Conservation (phyloP, 92 coral and sea anemone species). For the Meandrina meandrites region DNA sequence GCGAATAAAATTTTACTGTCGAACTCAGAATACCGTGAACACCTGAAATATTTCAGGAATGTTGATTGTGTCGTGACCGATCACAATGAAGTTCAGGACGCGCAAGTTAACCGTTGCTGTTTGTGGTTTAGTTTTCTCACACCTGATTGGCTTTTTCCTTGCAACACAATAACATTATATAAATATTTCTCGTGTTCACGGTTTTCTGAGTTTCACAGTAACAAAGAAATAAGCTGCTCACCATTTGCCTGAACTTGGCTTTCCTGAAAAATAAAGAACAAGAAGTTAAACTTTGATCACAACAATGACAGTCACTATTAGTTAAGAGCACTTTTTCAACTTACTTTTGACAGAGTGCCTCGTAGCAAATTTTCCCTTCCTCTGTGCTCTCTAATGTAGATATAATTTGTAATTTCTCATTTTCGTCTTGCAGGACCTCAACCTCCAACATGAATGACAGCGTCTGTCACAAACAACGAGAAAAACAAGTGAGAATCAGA, state of each 20-base stretch:
- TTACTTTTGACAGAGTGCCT: slow-evolving; percentile 93
- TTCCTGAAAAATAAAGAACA: slow-evolving; percentile 47
- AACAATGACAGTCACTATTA: neutral
- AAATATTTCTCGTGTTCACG: too few species aligned
- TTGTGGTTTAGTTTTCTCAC: too few species aligned
- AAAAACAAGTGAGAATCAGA: neutral
- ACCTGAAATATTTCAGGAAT: too few species aligned
- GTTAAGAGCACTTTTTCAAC: slow-evolving; percentile 26
- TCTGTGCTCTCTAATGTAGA: slow-evolving; percentile 95
- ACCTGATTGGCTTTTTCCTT: too few species aligned
- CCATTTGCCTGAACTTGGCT: slow-evolving; percentile 96
- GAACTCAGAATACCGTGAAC: too few species aligned
- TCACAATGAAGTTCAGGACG: too few species aligned
- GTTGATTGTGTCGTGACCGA: too few species aligned
- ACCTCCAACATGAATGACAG: slow-evolving; percentile 94
- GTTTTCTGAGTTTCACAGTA: too few species aligned
- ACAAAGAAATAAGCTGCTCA: slow-evolving; percentile 28
- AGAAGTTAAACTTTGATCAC: neutral
- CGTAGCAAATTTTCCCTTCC: slow-evolving; percentile 88
- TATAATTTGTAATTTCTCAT: slow-evolving; percentile 92
- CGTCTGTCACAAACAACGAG: slow-evolving; percentile 55
- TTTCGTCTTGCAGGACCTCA: slow-evolving; percentile 89
- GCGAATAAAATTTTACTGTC: too few species aligned
- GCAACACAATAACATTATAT: too few species aligned
- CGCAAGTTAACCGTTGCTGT: too few species aligned